A percentile compares a stretch with the other conserved stretches of the same genome.
phyloP scores from a whole-genome alignment of 2,888 invertebrate species.

The Agriopis aurantiaria region DNA sequence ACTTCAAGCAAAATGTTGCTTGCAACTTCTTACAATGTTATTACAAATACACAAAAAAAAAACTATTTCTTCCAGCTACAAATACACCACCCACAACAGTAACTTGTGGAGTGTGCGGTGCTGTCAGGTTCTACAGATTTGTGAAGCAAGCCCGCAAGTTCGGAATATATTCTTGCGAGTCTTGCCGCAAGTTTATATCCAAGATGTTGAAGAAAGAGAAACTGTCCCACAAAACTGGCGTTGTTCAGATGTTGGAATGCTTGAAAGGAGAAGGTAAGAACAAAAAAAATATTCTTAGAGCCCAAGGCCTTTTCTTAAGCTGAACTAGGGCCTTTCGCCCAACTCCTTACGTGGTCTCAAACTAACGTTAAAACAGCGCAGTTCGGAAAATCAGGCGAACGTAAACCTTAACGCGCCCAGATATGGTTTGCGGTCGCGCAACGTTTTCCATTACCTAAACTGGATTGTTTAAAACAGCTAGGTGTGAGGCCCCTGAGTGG shows the following conservation, averaged over 20 bases:
- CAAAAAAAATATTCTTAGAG: background rate
- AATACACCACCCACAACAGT: conserved; percentile 88
- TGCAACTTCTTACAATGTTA: background rate
- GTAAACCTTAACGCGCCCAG: no score
- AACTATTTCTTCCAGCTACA: conserved; percentile 68
- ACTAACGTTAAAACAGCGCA: no score
- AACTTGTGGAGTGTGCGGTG: conserved; percentile 93
- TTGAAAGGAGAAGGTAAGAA: conserved; percentile 88
- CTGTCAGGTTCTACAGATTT: conserved; percentile 91
- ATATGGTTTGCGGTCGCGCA: no score
- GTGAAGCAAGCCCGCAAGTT: conserved; percentile 93
- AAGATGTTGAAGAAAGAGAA: conserved; percentile 91
- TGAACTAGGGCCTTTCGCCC: no score
- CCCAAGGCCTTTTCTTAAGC: no score
- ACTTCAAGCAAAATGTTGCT: background rate
- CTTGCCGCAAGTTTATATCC: conserved; percentile 94
- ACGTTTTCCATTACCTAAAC: no score
- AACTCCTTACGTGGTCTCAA: no score
- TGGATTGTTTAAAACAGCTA: no score
- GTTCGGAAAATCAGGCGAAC: no score
- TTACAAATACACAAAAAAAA: conserved; percentile 9
- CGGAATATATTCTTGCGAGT: conserved; percentile 94
- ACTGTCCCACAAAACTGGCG: conserved; percentile 84
- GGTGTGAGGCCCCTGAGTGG: no score
- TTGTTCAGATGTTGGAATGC: conserved; percentile 87